Conservation (phyloP, 2,888 invertebrate species). For the Pedicia rivosa region DNA sequence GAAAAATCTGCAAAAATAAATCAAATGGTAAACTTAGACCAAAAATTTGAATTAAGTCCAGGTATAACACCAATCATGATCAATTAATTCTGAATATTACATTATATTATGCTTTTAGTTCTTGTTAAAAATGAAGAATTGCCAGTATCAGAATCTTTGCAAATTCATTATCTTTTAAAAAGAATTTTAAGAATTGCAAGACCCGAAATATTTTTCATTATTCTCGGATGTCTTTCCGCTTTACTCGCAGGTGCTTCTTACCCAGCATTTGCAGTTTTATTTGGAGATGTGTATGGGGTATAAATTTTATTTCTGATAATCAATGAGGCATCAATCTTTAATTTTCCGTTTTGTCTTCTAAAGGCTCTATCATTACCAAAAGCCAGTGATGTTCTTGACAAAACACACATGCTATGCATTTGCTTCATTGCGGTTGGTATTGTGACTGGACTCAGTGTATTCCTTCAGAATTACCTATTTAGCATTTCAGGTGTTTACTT, state of each 20-base stretch:
- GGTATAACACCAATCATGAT: no score
- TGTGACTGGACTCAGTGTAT: constrained; percentile 46
- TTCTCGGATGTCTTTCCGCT: constrained; percentile 46
- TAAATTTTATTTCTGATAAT: background rate
- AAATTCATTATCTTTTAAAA: constrained; percentile 19
- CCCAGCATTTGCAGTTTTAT: constrained; percentile 58
- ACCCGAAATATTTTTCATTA: constrained; percentile 50
- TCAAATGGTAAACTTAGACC: no score
- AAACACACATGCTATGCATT: constrained; percentile 43
- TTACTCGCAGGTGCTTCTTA: constrained; percentile 52
- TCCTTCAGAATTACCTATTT: constrained; percentile 58
- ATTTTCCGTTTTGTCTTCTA: constrained; percentile 13
- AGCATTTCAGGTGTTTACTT: constrained; percentile 60
- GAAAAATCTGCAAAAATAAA: no score
- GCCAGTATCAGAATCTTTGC: background rate
- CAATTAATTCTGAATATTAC: no score
- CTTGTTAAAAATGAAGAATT: no score
- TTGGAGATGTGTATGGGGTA: constrained; percentile 60
- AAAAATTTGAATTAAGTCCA: no score
- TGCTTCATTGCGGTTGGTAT: constrained; percentile 48
- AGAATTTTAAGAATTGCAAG: constrained; percentile 46
- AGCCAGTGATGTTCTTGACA: constrained; percentile 35
- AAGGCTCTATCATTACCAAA: constrained; percentile 46
- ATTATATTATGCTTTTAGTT: no score
- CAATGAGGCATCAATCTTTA: background rate